Percentiles rank a stretch among this genome's conserved stretches.
Evolutionary conservation across 2,888 invertebrate species (phyloP).

Genomic region (Ectemnius lituratus): DNA sequence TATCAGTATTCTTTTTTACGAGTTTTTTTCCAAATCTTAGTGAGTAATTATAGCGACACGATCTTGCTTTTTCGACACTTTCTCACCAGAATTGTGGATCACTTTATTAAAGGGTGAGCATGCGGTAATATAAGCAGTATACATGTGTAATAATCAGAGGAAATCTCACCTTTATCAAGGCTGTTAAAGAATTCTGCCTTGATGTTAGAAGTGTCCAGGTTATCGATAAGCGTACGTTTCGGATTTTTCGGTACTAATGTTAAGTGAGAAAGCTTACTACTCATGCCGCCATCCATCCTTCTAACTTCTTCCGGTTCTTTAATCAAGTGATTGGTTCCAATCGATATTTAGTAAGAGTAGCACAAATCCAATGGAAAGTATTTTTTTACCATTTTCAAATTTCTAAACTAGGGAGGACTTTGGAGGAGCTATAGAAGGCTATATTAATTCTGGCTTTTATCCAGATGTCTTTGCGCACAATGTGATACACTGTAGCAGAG

Average conservation of each 20-base stretch:
- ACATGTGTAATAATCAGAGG: conserved; percentile 17
- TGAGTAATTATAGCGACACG: conserved; percentile 31
- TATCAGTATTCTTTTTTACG: conserved; percentile 71
- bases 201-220: conserved; percentile 28
- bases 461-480: no score
- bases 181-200: conserved; percentile 4
- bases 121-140: conserved; percentile 27
- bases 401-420: no score
- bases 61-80: conserved; percentile 49
- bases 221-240: conserved; percentile 33
- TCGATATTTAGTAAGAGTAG: no score
- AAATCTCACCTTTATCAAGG: no score
- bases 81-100: conserved; percentile 47
- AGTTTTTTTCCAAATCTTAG: conserved; percentile 35
- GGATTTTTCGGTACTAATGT: conserved; percentile 29
- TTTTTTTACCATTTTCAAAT: no score
- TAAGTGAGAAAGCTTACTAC: conserved; percentile 7
- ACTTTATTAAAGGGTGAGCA: conserved; percentile 32
- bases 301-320: conserved; percentile 15
- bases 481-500: no score
- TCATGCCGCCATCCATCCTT: conserved; percentile 17
- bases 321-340: no score
- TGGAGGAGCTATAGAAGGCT: no score
- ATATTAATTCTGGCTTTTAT: no score
- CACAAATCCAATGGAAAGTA: no score